Evolutionary conservation across 30 jellyfish, hydroid and myxozoan genomes (phyloP), one percentile per base, ranked within the genome.

Genomic region (Haliclystus octoradiatus): DNA sequence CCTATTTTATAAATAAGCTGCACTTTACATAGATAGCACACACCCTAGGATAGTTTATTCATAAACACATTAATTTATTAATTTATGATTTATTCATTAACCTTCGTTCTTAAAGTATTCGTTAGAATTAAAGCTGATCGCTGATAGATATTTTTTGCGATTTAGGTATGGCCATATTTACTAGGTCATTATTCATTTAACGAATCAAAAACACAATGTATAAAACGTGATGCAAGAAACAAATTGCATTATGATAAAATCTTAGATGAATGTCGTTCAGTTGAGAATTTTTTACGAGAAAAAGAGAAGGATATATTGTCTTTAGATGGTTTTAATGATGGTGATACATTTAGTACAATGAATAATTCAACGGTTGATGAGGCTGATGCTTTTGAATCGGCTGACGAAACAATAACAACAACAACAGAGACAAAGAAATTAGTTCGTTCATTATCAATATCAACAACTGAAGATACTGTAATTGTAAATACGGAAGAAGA

Each of bases 91-190:
- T n/a, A n/a, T n/a, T n/a, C n/a, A n/a, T n/a, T n/a, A n/a, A n/a
- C n/a, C n/a, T n/a, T n/a, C n/a, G n/a, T n/a, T n/a, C n/a, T n/a
- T n/a, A n/a, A n/a, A n/a, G n/a, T n/a, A n/a, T n/a, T n/a, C n/a
- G n/a, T n/a, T n/a, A n/a, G n/a, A n/a, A n/a, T n/a, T n/a, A n/a
- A n/a, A n/a, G n/a, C n/a, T n/a, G n/a, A n/a, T n/a, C n/a, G n/a
- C n/a, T n/a, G n/a, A n/a, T n/a, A n/a, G n/a, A n/a, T n/a, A n/a
- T n/a, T 52, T 28, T 77, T 23, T 32, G 33, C 40, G 2, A 60
- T 62, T 40, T 25, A 91, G 99, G 99, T 91, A 57, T 91, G 99
- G 99, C 99, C 99, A 1, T 91, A 83, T 63, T 66, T 91, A 33
- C 88, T 91, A 25, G 99, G 94, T 19, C 94, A 82, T 60, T 69